Evolutionary conservation across 2,888 invertebrate species (phyloP).

Genomic region (Dasypolia templi): DNA sequence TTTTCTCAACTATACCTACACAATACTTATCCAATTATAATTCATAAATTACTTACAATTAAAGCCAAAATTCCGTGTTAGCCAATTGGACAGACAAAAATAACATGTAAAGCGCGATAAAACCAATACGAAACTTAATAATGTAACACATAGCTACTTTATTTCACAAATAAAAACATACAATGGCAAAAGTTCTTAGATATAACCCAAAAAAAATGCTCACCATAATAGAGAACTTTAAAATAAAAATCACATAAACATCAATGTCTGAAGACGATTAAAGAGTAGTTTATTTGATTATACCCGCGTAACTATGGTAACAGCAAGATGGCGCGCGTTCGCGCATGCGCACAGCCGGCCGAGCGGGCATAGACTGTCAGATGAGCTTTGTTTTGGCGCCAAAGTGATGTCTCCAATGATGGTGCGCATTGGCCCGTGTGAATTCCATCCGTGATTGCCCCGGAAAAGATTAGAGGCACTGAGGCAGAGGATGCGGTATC

Average conservation of each 20-base stretch:
- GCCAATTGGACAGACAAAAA: conserved; percentile 22
- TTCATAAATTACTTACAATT: neutral
- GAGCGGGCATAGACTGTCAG: conserved; percentile 77
- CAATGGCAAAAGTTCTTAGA: neutral
- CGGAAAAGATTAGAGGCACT: conserved; percentile 66
- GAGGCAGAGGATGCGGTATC: conserved; percentile 19
- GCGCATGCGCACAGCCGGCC: conserved; percentile 80
- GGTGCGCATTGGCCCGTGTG: conserved; percentile 56
- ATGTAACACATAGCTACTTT: conserved; percentile 48
- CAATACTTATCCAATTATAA: neutral
- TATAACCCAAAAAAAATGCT: neutral
- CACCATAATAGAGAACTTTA: conserved; percentile 28
- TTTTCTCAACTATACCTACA: neutral
- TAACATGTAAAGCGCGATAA: conserved; percentile 33
- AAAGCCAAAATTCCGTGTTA: conserved; percentile 11
- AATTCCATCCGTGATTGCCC: conserved; percentile 71
- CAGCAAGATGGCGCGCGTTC: conserved; percentile 76
- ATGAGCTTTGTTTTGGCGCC: conserved; percentile 82
- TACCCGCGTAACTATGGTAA: conserved; percentile 83
- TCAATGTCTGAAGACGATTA: conserved; percentile 50
- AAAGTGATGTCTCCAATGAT: conserved; percentile 62
- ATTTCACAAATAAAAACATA: conserved; percentile 47
- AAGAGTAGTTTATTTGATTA: conserved; percentile 75
- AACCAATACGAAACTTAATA: conserved; percentile 46
- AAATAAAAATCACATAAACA: conserved; percentile 29